Evolutionary conservation across 2,888 invertebrate genomes (phyloP).

Genomic region (Napeogenes inachia): DNA sequence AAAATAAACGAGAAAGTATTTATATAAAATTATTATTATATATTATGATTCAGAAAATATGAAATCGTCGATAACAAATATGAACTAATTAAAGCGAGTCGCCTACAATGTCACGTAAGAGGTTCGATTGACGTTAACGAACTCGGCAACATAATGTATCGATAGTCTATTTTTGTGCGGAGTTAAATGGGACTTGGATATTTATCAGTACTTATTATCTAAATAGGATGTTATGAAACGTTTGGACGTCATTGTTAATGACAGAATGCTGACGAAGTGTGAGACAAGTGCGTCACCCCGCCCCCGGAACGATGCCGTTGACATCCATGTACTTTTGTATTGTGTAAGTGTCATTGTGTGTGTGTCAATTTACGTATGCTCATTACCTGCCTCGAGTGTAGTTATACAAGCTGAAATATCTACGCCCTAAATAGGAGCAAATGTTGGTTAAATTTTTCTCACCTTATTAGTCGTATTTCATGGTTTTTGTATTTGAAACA

Average conservation of each 20-base stretch:
- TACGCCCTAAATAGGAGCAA: constrained; percentile 19
- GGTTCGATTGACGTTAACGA: constrained; percentile 41
- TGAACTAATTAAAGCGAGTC: constrained; percentile 19
- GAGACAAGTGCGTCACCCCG: constrained; percentile 53
- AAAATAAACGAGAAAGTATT: background rate
- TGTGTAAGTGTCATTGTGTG: constrained; percentile 24
- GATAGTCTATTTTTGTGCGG: constrained; percentile 43
- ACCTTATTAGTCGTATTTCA: too few species aligned
- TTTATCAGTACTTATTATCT: constrained; percentile 57
- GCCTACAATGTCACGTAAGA: constrained; percentile 34
- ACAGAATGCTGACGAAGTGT: constrained; percentile 41
- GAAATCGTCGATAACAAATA: background rate
- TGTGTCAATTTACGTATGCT: constrained; percentile 6
- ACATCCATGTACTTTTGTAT: constrained; percentile 21
- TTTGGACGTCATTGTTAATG: constrained; percentile 51
- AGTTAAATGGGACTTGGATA: constrained; percentile 37
- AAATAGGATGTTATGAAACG: constrained; percentile 57
- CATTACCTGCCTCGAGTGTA: constrained; percentile 20
- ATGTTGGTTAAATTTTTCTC: background rate
- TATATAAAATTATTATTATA: background rate
- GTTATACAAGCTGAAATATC: constrained; percentile 18
- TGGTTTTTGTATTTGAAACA: too few species aligned
- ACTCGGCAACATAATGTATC: constrained; percentile 41
- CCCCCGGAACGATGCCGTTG: constrained; percentile 35
- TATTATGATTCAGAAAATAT: background rate